Percentiles rank a stretch among this genome's conserved stretches.
Conservation (phyloP, 2,113 vertebrate species). For the Muscicapa adusta region DNA sequence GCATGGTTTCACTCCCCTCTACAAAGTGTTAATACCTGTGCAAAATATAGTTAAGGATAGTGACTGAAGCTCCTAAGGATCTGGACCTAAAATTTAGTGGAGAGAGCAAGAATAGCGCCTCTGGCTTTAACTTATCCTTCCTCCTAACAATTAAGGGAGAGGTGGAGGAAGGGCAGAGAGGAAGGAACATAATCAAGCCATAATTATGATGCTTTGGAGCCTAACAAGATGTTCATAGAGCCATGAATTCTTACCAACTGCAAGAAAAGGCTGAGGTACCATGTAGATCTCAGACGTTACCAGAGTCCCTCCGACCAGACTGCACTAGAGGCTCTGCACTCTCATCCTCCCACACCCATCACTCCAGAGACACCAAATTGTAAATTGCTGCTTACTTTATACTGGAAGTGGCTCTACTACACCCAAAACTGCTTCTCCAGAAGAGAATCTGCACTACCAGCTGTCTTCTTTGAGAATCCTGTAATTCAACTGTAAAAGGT, state of each 20-base stretch:
- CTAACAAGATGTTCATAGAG: not conserved
- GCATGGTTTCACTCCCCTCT: not conserved
- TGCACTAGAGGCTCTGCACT: not conserved
- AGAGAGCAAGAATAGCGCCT: not conserved
- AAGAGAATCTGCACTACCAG: not conserved
- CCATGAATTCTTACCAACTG: not conserved
- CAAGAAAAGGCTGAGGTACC: not conserved
- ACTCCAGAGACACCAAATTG: accelerated
- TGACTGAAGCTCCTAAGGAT: not conserved
- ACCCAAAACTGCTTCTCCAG: not conserved
- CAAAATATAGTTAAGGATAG: accelerated
- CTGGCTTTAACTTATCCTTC: not conserved
- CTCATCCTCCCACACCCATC: not conserved
- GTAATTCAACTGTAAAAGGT: accelerated
- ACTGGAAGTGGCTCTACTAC: not conserved
- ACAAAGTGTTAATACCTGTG: not conserved
- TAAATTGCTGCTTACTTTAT: not conserved
- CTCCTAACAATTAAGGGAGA: not conserved
- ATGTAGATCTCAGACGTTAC: not conserved
- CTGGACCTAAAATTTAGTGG: not conserved
- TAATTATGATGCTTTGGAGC: not conserved
- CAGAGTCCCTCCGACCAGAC: not conserved
- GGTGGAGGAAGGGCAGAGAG: not conserved
- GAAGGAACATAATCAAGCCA: not conserved
- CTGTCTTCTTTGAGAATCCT: not conserved